Percentiles rank a stretch among this genome's conserved stretches.
phyloP scores from a whole-genome alignment of 2,888 invertebrate species.

The Tanytarsus gracilentus region DNA sequence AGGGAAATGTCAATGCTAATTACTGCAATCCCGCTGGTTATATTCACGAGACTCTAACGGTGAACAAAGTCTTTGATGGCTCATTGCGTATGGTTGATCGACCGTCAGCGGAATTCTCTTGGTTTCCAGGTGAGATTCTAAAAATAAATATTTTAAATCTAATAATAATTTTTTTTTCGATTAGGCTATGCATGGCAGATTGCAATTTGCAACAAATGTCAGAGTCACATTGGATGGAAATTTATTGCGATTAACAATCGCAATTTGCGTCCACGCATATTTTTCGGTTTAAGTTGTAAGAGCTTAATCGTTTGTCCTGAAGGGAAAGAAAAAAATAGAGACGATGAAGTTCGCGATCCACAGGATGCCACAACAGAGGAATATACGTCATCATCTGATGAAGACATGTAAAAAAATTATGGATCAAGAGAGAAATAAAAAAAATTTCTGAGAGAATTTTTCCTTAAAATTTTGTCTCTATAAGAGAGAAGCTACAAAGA shows the following conservation, averaged over 20 bases:
- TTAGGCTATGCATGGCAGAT: constrained; percentile 75
- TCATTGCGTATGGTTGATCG: constrained; percentile 45
- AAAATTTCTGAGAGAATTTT: too few relatives aligned
- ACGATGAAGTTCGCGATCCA: neutral
- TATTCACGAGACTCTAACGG: constrained; percentile 72
- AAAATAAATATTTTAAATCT: constrained; percentile 45
- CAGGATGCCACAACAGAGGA: neutral
- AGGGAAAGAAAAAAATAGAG: constrained; percentile 25
- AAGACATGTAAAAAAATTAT: neutral
- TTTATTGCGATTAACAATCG: constrained; percentile 54
- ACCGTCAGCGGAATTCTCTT: constrained; percentile 64
- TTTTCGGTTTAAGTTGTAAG: constrained; percentile 61
- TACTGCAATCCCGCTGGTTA: constrained; percentile 73
- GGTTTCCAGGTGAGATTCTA: too few relatives aligned
- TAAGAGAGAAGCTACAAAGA: too few relatives aligned
- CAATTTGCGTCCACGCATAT: constrained; percentile 54
- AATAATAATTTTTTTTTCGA: neutral
- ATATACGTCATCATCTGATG: neutral
- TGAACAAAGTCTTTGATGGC: constrained; percentile 47
- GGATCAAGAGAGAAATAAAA: neutral
- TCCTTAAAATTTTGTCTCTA: too few relatives aligned
- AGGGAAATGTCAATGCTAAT: constrained; percentile 60
- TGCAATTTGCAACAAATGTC: constrained; percentile 57
- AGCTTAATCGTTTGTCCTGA: constrained; percentile 42
- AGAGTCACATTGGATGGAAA: constrained; percentile 68